Evolutionary conservation across 2,888 invertebrate genomes (phyloP).

Genomic region (Papilio gigon): DNA sequence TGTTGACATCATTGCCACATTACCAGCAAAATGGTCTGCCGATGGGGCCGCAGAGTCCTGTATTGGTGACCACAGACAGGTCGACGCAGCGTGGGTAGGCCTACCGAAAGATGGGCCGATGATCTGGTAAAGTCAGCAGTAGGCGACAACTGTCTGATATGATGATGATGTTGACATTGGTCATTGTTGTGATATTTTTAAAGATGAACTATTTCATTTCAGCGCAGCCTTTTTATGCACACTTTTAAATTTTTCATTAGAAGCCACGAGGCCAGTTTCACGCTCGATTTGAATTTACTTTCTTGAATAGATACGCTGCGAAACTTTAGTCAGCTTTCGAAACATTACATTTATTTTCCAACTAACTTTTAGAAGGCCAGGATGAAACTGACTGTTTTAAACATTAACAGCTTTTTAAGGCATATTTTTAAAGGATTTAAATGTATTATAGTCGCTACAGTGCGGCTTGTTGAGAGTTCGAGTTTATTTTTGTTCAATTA

Average conservation of each 20-base stretch:
- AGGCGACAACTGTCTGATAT: not conserved
- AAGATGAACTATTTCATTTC: not conserved
- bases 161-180: not conserved
- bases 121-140: no score
- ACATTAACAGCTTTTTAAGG: conserved; percentile 8
- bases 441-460: not conserved
- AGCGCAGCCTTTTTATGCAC: not conserved
- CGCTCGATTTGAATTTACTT: conserved; percentile 29
- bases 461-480: not conserved
- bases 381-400: not conserved
- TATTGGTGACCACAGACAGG: no score
- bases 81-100: no score
- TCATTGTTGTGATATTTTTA: not conserved
- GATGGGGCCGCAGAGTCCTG: no score
- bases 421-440: conserved; percentile 6
- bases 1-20: no score
- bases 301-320: conserved; percentile 19
- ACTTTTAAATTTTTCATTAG: conserved; percentile 11
- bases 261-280: conserved; percentile 19
- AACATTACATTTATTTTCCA: conserved; percentile 23
- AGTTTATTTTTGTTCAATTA: not conserved
- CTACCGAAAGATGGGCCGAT: no score
- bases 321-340: conserved; percentile 22
- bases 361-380: conserved; percentile 20
- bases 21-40: no score